A percentile compares a stretch with the other conserved stretches of the same genome.
phyloP scores from a whole-genome alignment of 1,140 invertebrate species.

The Euschistus heros region DNA sequence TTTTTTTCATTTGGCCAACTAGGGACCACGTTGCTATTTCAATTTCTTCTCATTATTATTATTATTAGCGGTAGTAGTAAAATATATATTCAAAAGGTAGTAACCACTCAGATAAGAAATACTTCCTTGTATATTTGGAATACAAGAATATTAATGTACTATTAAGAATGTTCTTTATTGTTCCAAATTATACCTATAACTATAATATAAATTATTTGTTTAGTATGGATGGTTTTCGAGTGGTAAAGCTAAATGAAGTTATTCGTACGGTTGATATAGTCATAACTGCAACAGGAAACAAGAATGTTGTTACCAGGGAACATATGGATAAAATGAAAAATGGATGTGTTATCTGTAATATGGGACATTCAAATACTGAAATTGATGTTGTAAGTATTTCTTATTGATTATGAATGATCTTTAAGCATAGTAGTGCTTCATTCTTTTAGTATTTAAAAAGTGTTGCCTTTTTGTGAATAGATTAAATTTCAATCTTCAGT shows the following conservation, averaged over 20 bases:
- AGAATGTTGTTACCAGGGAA: constrained; percentile 88
- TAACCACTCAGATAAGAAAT: neutral
- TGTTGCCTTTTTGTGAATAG: too few species aligned
- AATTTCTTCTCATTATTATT: too few species aligned
- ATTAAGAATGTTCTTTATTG: neutral
- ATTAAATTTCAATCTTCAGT: too few species aligned
- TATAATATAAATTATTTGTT: constrained; percentile 29
- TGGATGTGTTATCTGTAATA: constrained; percentile 93
- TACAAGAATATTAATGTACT: neutral
- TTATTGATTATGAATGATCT: neutral
- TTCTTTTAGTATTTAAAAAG: too few species aligned
- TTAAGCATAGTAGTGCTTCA: too few species aligned
- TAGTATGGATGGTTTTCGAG: constrained; percentile 95
- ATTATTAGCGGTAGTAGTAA: too few species aligned
- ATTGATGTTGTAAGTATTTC: constrained; percentile 76
- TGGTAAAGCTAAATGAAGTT: constrained; percentile 91
- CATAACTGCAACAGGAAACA: constrained; percentile 92
- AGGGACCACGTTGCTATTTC: too few species aligned
- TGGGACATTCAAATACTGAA: constrained; percentile 97
- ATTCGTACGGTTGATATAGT: constrained; percentile 87
- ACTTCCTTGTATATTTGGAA: neutral
- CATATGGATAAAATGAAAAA: constrained; percentile 97
- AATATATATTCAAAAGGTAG: neutral
- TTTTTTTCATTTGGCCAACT: too few species aligned
- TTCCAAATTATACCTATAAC: neutral